Evolutionary conservation across 2,113 vertebrate species (phyloP), one percentile per base, ranked within the genome.

Genomic region (Romanogobio albipinnatus): DNA sequence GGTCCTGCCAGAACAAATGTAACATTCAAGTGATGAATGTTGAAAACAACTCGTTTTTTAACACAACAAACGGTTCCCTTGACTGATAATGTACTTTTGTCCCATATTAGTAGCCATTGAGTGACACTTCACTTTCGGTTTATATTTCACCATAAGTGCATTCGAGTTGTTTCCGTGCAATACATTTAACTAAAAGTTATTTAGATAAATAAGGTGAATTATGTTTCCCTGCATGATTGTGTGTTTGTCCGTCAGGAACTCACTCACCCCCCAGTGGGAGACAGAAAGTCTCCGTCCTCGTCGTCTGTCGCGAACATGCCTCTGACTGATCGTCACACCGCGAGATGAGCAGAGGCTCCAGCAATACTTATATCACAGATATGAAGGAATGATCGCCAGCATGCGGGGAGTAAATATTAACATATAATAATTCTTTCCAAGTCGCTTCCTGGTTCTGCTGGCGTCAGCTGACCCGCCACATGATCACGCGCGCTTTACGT

Each of bases 211-310:
- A 26, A 36, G 6, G 1, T 8, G 62, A 53, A n/a, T 1, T 26
- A 0, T 0, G 8, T 76, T 56, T 56, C 9, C 36, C 17, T 14
- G n/a, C 19, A 17, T 5, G 58, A 13, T 9, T 9, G 17, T 39
- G 56, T 74, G 1, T 88, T 89, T 89, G 87, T 89, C 75, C 3
- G 5, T 4, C 43, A 29, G 36, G 82, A 80, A 93, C 95, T 95
- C 92, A 98, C 97, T 95, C 92, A 98, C 97, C 97, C 96, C 92
- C 96, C 96, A 13, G 94, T 88, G 0, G 97, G 97, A 76, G 96
- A 97, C 74, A 97, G 80, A 81, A 98, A 99, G 85, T 98, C 97
- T 1, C 93, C 92, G 70, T 99, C 97, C 6, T 98, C 97, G 43
- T 98, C 97, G 5, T 98, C 95, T 3, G 90, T 91, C 11, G 93